A percentile compares a stretch with the other conserved stretches of the same genome.
Conservation (phyloP, 2,797 vertebrate genomes). For the Rhinatrema bivittatum region DNA sequence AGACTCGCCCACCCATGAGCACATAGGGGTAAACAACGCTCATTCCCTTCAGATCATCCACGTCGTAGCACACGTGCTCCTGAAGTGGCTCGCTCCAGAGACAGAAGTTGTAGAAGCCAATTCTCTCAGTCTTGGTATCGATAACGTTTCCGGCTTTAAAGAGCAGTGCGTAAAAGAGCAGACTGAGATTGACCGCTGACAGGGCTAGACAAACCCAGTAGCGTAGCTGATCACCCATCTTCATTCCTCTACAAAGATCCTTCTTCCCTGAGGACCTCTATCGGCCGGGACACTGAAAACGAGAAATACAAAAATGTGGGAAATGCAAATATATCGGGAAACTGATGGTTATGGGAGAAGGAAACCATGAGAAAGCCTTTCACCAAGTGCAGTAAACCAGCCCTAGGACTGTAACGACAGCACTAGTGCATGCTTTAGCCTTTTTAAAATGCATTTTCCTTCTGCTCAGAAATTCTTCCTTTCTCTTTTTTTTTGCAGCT, state of each 20-base stretch:
- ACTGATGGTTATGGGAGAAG: too few relatives aligned
- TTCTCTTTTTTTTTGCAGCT: too few relatives aligned
- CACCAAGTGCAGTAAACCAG: too few relatives aligned
- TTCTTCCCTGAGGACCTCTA: too few relatives aligned
- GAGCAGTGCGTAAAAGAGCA: constrained; percentile 37
- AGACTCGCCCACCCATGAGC: constrained; percentile 27
- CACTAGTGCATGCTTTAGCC: too few relatives aligned
- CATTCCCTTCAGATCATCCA: constrained; percentile 15
- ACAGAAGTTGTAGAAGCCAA: constrained; percentile 59
- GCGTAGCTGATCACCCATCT: not conserved
- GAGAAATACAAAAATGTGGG: too few relatives aligned
- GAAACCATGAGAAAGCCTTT: too few relatives aligned
- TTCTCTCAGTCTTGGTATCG: constrained; percentile 26
- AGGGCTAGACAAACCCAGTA: not conserved
- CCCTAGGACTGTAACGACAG: too few relatives aligned
- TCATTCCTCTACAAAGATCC: not conserved
- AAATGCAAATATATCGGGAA: too few relatives aligned
- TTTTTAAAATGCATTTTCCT: too few relatives aligned
- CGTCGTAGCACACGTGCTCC: constrained; percentile 29
- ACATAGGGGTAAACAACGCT: constrained; percentile 16
- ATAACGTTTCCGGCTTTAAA: constrained; percentile 38
- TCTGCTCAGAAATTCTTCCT: too few relatives aligned
- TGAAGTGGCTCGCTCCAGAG: constrained; percentile 23
- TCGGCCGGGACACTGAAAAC: too few relatives aligned
- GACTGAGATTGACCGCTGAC: not conserved